Base-by-base conservation (phyloP, 2,888 invertebrate genomes). In the Augochlorella aurata region DNA sequence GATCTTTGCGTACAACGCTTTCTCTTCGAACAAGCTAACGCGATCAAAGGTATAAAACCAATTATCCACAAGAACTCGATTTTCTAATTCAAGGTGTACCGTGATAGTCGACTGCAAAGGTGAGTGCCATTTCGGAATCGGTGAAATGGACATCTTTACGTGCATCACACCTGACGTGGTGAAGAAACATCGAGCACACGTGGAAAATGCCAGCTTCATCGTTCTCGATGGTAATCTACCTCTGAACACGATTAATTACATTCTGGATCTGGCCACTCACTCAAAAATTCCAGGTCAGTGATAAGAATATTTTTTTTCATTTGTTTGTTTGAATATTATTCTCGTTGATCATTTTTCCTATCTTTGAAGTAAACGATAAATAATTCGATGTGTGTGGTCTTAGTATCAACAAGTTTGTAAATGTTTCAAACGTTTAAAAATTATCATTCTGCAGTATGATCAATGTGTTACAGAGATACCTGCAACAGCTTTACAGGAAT, bases 201-300 rank as follows among this genome's bases (percentile, higher is more conserved):
- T 98, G 45, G 94, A 94, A 84, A 92, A 94, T 14, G 95, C 97
- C 0, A 96, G 97, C 0, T 93, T 98, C 49, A 95, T 99, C 14
- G 94, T 98, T 29, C 93, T 98, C 74, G 99, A 99, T 93, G 98
- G 97, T 12, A 99, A 99, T 94, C 92, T 97, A 66, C 95, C 97
- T 0, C 90, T 95, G 65, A 94, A 95, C 38, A 95, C 97, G 0
- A 96, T 98, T 90, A 94, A 95, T 85, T 94, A 95, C 70, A 93
- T 96, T 44, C 92, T 98, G 72, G 92, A 95, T 78, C 91, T 97
- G 21, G 97, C 97, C 66, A 89, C 94, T 14, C 91, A 94, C 65
- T 92, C 95, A 80, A 91, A 95, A 54, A 95, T 96, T 90, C 97
- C 98, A 92, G 96, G 97, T 97, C 93, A 95, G 95, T 92, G 54